Evolutionary conservation across 2,797 vertebrate species (phyloP).

Genomic region (Ctenopoma kingsleyae): DNA sequence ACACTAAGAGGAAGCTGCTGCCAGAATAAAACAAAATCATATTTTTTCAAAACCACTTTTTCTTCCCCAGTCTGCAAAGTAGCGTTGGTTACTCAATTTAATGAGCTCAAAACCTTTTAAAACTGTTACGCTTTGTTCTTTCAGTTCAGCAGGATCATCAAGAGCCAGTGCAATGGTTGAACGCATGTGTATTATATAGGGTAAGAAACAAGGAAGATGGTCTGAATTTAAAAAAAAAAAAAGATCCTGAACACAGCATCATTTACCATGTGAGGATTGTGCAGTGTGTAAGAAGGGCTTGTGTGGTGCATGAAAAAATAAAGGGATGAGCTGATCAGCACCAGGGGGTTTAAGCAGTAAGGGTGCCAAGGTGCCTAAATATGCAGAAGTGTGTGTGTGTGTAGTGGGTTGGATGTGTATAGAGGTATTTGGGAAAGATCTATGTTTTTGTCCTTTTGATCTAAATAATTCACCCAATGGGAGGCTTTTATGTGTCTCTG

Average conservation of each 20-base stretch:
- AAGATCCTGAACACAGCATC: conserved; percentile 7
- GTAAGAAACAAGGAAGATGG: not conserved
- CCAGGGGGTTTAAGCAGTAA: conserved; percentile 2
- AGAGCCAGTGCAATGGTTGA: not conserved
- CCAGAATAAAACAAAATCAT: conserved; percentile 49
- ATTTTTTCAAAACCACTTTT: conserved; percentile 42
- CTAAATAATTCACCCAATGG: conserved; percentile 82
- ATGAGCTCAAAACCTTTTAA: conserved; percentile 43
- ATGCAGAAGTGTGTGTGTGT: conserved; percentile 9
- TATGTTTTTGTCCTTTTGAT: conserved; percentile 65
- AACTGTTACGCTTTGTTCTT: conserved; percentile 24
- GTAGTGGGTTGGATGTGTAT: not conserved
- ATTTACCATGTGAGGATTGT: conserved; percentile 20
- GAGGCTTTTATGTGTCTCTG: conserved; percentile 69
- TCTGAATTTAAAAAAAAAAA: conserved; percentile 30
- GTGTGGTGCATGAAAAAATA: conserved; percentile 4
- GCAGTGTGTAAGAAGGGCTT: not conserved
- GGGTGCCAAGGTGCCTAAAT: conserved; percentile 18
- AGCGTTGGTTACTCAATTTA: conserved; percentile 26
- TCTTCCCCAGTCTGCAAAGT: conserved; percentile 17
- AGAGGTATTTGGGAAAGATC: conserved; percentile 58
- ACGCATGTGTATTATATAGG: not conserved
- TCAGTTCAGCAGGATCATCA: conserved; percentile 4
- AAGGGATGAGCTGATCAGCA: conserved; percentile 4
- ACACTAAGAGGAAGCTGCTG: conserved; percentile 32